phyloP scores from a whole-genome alignment of 2,113 vertebrate genomes.

The Aix galericulata region DNA sequence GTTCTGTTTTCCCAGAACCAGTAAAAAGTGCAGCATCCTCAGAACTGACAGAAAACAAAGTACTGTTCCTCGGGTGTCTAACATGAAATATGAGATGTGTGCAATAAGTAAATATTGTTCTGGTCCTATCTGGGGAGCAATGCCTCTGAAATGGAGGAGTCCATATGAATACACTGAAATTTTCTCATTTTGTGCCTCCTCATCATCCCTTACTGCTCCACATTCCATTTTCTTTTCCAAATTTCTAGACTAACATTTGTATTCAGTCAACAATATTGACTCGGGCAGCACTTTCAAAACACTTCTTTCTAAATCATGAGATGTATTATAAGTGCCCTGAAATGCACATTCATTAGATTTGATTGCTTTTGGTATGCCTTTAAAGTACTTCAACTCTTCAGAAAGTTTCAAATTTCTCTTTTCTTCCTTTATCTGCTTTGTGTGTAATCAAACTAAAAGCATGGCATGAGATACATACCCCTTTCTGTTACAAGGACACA shows the following conservation, averaged over 20 bases:
- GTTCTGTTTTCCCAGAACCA: background rate
- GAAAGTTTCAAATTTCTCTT: background rate
- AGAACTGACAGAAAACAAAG: background rate
- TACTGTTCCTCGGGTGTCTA: background rate
- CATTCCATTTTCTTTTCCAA: too few species aligned
- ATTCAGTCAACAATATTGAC: background rate
- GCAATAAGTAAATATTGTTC: background rate
- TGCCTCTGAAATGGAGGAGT: background rate
- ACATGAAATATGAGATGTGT: background rate
- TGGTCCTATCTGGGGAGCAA: background rate
- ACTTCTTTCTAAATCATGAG: background rate
- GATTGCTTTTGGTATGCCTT: accelerated
- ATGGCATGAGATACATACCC: accelerated
- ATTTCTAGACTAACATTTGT: background rate
- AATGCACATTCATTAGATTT: background rate
- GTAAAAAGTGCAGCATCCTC: background rate
- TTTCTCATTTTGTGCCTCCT: background rate
- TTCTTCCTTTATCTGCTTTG: background rate
- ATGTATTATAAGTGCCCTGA: background rate
- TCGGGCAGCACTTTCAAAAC: background rate
- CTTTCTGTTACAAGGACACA: background rate
- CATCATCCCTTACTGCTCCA: background rate
- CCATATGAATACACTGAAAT: accelerated
- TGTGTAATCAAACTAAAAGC: background rate
- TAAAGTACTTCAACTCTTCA: background rate